Conservation (phyloP, 2,888 invertebrate genomes). For the Lasioglossum pauxillum region DNA sequence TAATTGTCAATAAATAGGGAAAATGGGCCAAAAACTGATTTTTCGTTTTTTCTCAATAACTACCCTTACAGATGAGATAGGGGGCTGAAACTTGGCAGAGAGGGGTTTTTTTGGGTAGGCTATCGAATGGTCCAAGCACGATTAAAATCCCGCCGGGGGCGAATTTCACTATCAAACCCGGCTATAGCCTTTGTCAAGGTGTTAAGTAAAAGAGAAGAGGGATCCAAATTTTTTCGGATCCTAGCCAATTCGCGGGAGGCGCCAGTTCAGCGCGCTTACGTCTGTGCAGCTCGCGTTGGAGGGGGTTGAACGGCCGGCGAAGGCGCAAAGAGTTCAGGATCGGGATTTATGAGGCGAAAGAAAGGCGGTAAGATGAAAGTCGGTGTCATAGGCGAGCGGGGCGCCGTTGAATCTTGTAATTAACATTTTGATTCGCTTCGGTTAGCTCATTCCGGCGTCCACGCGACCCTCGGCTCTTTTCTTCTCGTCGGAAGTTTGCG, state of each 20-base stretch:
- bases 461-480: background rate
- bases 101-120: too few species aligned
- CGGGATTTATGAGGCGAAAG: constrained; percentile 50
- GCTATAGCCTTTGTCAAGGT: too few species aligned
- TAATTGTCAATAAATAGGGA: too few species aligned
- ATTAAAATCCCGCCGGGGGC: too few species aligned
- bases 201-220: too few species aligned
- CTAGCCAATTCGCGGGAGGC: background rate
- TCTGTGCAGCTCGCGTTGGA: too few species aligned
- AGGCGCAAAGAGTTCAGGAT: constrained; percentile 34
- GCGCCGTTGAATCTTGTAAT: constrained; percentile 53
- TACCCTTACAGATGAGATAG: too few species aligned
- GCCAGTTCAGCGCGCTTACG: background rate
- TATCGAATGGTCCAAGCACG: too few species aligned
- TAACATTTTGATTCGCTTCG: constrained; percentile 64
- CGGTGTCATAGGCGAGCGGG: background rate
- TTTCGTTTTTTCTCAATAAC: too few species aligned
- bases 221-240: background rate
- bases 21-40: too few species aligned
- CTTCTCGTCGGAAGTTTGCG: constrained; percentile 36
- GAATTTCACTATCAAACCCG: too few species aligned
- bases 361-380: constrained; percentile 14
- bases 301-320: background rate
- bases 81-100: too few species aligned
- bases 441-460: constrained; percentile 14